Base-by-base conservation (phyloP, 2,888 invertebrate species). In the Seladonia tumulorum region DNA sequence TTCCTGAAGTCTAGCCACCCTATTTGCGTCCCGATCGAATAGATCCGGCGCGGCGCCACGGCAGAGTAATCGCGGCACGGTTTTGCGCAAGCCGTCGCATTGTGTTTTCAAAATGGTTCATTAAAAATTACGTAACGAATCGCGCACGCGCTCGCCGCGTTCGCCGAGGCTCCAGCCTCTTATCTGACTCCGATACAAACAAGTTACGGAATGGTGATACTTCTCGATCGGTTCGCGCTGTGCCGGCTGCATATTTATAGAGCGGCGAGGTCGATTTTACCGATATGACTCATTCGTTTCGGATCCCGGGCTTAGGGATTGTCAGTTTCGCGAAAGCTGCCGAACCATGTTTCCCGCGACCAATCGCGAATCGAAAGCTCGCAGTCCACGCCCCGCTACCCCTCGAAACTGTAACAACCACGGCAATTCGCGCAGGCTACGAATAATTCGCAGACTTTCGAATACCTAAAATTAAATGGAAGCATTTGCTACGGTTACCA, bases 191-290 rank as follows among this genome's bases (percentile, higher is more conserved):
- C 85, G 76, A 49, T 72, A 39, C 85, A 84, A 85, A 80, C 81
- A 66, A 74, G 76, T 78, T 71, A 66, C 60, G 78, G 76, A 83
- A 86, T 83, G 72, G 60, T 57, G 80, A 80, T 78, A 82, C 47
- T 82, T 81, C 39, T n/a, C 76, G 80, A 81, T 87, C 87, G 83
- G 68, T 49, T 79, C 76, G 79, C 45, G 63, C 53, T 60, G 53
- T 29, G 75, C 57, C 74, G 66, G 83, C 39, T 72, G 78, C 83
- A 81, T 87, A 86, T 87, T 86, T 87, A 86, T 87, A 87, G 80
- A 86, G 25, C n/a, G 53, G 73, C 75, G 83, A 81, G 81, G 76
- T 83, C 87, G 87, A 86, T 87, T 87, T 86, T 83, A 83, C 73
- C 25, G 81, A 83, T 83, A 81, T 83, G 87, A 87, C 47, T 86